phyloP scores from a whole-genome alignment of 2,888 invertebrate species.

The Dione juno region DNA sequence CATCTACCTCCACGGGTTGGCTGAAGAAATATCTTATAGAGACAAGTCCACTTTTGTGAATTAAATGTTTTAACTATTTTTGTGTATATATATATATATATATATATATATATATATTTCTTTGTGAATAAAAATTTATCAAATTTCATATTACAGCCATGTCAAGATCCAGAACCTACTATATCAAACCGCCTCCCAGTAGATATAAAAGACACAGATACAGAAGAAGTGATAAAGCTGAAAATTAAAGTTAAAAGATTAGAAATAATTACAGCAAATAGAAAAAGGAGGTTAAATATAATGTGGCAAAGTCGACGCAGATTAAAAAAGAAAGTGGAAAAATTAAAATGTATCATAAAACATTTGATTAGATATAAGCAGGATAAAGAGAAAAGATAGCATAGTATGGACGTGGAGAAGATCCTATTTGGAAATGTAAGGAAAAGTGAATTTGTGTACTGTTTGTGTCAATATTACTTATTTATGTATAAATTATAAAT shows the following conservation, averaged over 20 bases:
- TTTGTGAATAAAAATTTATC: neutral
- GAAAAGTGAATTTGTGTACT: no score
- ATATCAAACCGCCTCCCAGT: conserved; percentile 56
- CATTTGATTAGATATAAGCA: conserved; percentile 57
- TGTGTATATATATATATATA: no score
- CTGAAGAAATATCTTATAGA: no score
- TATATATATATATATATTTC: no score
- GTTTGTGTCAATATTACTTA: no score
- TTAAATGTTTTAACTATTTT: no score
- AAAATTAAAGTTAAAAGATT: conserved; percentile 66
- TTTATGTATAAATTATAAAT: no score
- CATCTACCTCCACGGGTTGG: no score
- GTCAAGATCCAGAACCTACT: conserved; percentile 63
- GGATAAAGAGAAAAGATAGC: conserved; percentile 27
- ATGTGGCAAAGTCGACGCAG: conserved; percentile 64
- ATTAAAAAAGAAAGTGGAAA: conserved; percentile 59
- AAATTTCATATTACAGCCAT: conserved; percentile 56
- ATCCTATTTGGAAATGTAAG: no score
- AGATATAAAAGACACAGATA: conserved; percentile 59
- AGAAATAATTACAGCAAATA: conserved; percentile 63
- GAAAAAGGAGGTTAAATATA: conserved; percentile 60
- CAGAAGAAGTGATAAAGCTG: conserved; percentile 63
- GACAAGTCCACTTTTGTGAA: no score
- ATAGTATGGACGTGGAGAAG: no score
- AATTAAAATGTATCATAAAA: conserved; percentile 61